These are phyloP conservation scores for Leucosticte australis DNA, from an alignment of 2,113 vertebrate species.

Conservation along the genomic window DNA sequence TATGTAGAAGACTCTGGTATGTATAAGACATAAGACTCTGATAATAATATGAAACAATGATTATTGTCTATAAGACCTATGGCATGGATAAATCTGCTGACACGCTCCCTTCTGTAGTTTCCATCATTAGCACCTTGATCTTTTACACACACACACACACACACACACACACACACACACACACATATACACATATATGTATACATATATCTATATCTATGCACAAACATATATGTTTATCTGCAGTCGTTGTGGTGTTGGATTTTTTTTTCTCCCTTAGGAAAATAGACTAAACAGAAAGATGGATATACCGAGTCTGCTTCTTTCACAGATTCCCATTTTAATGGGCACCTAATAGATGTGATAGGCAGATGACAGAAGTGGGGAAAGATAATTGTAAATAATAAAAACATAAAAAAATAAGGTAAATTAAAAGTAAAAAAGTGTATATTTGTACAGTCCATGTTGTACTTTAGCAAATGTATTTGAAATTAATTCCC, in stretches of 20 bases:
- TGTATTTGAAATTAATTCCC: neutral
- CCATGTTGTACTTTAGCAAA: neutral
- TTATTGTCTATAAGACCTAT: neutral
- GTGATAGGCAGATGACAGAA: neutral
- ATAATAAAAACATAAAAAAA: neutral
- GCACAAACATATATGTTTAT: neutral
- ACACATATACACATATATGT: too few relatives aligned
- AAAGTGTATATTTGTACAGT: neutral
- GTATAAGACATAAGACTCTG: neutral
- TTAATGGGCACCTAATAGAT: neutral
- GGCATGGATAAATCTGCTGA: neutral
- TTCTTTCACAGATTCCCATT: neutral
- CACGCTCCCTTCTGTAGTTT: neutral
- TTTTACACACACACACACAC: neutral
- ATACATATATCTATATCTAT: neutral
- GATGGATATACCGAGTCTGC: neutral
- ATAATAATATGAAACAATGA: neutral
- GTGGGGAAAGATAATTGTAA: neutral
- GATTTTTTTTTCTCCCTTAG: fast-evolving
- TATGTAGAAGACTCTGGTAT: too few relatives aligned
- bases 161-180: neutral
- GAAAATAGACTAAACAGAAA: neutral
- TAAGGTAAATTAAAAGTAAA: neutral
- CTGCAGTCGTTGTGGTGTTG: fast-evolving
- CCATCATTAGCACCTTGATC: neutral